A percentile compares a stretch with the other conserved stretches of the same genome.
Conservation (phyloP, 2,888 invertebrate species). For the Oxytorus armatus region DNA sequence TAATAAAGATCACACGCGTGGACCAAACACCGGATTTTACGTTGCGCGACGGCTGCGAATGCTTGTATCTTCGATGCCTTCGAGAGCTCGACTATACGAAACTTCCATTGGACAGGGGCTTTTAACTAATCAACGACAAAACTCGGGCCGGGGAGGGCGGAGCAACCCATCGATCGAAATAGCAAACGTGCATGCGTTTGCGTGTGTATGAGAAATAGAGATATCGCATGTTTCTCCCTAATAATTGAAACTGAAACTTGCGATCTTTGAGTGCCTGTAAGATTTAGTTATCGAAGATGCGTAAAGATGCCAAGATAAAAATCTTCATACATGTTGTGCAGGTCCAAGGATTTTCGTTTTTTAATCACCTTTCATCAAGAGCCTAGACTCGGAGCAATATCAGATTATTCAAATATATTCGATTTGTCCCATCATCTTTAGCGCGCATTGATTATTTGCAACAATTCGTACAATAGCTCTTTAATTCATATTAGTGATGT, state of each 20-base stretch:
- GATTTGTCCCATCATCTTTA: background rate
- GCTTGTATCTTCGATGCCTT: constrained; percentile 68
- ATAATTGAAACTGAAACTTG: constrained; percentile 26
- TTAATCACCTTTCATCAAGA: background rate
- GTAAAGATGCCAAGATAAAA: constrained; percentile 7
- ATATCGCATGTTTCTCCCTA: constrained; percentile 21
- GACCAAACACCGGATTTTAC: constrained; percentile 72
- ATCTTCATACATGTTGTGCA: background rate
- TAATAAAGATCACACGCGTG: constrained; percentile 67
- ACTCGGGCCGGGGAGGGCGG: constrained; percentile 9
- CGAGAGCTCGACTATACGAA: constrained; percentile 43
- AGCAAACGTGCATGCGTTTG: constrained; percentile 29
- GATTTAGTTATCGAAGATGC: constrained; percentile 11
- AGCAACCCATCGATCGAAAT: constrained; percentile 61
- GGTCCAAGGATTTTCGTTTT: background rate
- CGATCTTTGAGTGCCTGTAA: constrained; percentile 21
- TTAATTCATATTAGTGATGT: too few relatives aligned
- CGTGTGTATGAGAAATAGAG: background rate
- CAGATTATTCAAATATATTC: background rate
- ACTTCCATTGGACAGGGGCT: constrained; percentile 37
- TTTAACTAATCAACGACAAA: constrained; percentile 64
- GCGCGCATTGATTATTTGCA: too few relatives aligned
- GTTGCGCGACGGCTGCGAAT: constrained; percentile 68
- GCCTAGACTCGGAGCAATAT: background rate
- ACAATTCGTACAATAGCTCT: too few relatives aligned